phyloP scores from a whole-genome alignment of 2,113 vertebrate genomes.

The Bufo gargarizans region DNA sequence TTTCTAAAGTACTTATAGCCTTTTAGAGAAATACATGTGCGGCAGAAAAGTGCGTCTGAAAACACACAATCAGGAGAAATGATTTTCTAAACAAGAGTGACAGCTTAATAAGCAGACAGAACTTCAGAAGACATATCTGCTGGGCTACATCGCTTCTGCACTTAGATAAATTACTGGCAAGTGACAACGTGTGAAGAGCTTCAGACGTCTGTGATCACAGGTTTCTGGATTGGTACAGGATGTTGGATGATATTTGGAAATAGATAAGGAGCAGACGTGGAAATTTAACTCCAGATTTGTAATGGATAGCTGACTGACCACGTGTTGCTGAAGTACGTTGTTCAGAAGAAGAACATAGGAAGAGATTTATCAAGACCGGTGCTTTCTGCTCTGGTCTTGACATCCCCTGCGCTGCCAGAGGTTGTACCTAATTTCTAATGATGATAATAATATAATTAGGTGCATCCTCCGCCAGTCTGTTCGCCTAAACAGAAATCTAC shows the following conservation, averaged over 20 bases:
- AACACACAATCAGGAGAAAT: slow-evolving; percentile 32
- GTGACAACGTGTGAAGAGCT: slow-evolving; percentile 36
- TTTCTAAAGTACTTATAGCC: slow-evolving; percentile 13
- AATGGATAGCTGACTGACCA: background rate
- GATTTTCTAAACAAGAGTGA: slow-evolving; percentile 45
- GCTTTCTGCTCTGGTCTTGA: no score
- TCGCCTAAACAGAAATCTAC: no score
- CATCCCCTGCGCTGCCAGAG: no score
- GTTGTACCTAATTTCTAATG: no score
- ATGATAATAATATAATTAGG: no score
- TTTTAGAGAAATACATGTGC: background rate
- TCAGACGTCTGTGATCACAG: slow-evolving; percentile 5
- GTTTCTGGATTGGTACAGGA: background rate
- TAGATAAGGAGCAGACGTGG: background rate
- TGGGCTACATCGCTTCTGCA: background rate
- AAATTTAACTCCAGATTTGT: background rate
- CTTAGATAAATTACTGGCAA: slow-evolving; percentile 47
- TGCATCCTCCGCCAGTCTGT: no score
- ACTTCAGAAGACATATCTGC: slow-evolving; percentile 14
- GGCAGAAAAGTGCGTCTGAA: slow-evolving; percentile 24
- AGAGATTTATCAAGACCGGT: no score
- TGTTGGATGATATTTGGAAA: background rate
- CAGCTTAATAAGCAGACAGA: slow-evolving; percentile 42
- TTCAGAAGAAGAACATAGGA: background rate
- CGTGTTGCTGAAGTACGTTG: background rate